Conservation (phyloP, 2,888 invertebrate genomes). For the Bellardia pandia region DNA sequence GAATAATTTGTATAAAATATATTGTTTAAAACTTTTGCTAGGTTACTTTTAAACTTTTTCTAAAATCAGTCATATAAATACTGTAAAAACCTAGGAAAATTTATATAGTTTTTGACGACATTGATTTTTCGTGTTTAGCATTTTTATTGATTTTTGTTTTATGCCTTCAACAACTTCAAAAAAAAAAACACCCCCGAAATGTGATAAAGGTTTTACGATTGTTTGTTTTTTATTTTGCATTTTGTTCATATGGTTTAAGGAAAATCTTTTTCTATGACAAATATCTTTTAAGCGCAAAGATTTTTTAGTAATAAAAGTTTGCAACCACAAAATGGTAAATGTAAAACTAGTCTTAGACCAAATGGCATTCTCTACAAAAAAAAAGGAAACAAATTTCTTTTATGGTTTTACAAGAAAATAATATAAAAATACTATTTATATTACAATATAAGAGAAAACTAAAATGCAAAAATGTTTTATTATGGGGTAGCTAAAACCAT, state of each 20-base stretch:
- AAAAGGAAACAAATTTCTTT: background rate
- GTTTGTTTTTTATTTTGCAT: slow-evolving; percentile 9
- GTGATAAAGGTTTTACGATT: slow-evolving; percentile 52
- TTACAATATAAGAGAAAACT: background rate
- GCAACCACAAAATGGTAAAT: background rate
- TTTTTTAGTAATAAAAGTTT: slow-evolving; percentile 30
- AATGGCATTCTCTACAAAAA: background rate
- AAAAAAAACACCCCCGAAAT: background rate
- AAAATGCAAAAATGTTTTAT: slow-evolving; percentile 19
- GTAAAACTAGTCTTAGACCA: background rate
- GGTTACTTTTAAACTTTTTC: background rate
- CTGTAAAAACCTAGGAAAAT: background rate
- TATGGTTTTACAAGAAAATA: background rate
- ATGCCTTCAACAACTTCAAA: slow-evolving; percentile 8
- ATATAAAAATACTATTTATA: background rate
- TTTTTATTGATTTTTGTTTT: slow-evolving; percentile 55
- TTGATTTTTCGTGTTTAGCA: slow-evolving; percentile 58
- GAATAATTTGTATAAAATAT: no score
- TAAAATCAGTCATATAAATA: background rate
- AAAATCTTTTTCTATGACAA: background rate
- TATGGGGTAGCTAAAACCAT: background rate
- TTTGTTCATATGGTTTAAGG: background rate
- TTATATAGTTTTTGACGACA: slow-evolving; percentile 45
- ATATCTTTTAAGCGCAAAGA: background rate
- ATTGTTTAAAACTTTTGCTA: slow-evolving; percentile 3